These are phyloP conservation scores for Trinectes maculatus DNA, from an alignment of 2,113 vertebrate genomes.

Conservation along the genomic window DNA sequence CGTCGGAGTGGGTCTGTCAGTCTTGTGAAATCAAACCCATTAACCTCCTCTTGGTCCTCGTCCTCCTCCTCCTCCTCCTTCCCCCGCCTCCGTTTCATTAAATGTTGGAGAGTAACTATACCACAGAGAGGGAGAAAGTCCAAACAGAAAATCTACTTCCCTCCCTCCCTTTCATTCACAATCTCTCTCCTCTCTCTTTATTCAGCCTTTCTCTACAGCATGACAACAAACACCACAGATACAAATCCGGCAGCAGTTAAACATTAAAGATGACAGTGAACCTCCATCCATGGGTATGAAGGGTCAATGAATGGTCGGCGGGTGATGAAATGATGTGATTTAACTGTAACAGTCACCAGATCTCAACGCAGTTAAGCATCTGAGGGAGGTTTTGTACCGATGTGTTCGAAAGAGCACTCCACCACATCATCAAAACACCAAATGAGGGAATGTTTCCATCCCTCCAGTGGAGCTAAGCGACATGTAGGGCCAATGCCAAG, in stretches of 20 bases:
- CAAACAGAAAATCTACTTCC: slow-evolving; percentile 27
- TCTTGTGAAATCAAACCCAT: slow-evolving; percentile 62
- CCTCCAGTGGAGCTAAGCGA: neutral
- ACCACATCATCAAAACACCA: neutral
- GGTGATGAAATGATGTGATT: neutral
- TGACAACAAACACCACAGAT: neutral
- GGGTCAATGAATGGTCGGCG: neutral
- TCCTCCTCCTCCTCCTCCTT: slow-evolving; percentile 6
- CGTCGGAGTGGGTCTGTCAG: slow-evolving; percentile 25
- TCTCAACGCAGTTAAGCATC: no score
- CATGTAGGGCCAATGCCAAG: neutral
- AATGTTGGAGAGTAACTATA: slow-evolving; percentile 24
- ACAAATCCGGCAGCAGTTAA: neutral
- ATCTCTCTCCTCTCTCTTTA: neutral
- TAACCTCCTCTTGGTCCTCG: slow-evolving; percentile 32
- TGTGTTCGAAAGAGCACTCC: no score
- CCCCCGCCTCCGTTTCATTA: slow-evolving; percentile 13
- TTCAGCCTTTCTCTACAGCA: neutral
- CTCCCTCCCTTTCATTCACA: slow-evolving; percentile 37
- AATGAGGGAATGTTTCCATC: neutral
- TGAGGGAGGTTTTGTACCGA: neutral
- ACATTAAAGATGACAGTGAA: neutral
- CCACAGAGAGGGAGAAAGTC: slow-evolving; percentile 17
- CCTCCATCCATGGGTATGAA: neutral
- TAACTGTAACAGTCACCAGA: neutral